phyloP scores from a whole-genome alignment of 2,113 vertebrate species.

The Neogobius melanostomus region DNA sequence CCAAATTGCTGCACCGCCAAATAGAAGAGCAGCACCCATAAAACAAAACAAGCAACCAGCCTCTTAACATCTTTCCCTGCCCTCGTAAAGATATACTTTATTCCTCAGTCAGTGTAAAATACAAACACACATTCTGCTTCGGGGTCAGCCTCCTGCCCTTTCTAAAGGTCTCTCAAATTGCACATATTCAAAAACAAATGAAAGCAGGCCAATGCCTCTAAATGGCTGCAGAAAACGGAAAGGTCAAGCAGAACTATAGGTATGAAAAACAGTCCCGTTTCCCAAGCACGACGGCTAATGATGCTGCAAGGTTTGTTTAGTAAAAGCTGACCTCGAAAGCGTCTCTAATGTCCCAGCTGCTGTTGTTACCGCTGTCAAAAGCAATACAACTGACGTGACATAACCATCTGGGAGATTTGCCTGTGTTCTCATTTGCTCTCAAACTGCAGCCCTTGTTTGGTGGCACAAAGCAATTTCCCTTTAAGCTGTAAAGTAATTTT shows the following conservation, averaged over 20 bases:
- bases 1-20: background rate
- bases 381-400: conserved; percentile 16
- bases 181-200: conserved; percentile 62
- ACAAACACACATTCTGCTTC: conserved; percentile 10
- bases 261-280: conserved; percentile 37
- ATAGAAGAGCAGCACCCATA: background rate
- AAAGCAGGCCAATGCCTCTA: conserved; percentile 30
- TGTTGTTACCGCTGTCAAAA: conserved; percentile 26
- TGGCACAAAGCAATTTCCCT: conserved; percentile 53
- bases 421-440: conserved; percentile 44
- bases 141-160: conserved; percentile 49
- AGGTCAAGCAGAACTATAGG: conserved; percentile 52
- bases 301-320: conserved; percentile 6
- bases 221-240: conserved; percentile 43
- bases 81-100: conserved; percentile 5
- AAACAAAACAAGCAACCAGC: background rate
- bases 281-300: background rate
- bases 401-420: conserved; percentile 17
- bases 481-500: conserved; percentile 51
- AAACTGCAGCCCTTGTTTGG: conserved; percentile 38
- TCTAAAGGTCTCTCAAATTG: conserved; percentile 61
- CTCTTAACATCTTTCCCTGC: background rate
- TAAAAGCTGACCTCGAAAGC: conserved; percentile 8
- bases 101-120: conserved; percentile 35
- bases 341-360: conserved; percentile 28